Conservation (phyloP, 2,888 invertebrate genomes). For the Dioctria linearis region DNA sequence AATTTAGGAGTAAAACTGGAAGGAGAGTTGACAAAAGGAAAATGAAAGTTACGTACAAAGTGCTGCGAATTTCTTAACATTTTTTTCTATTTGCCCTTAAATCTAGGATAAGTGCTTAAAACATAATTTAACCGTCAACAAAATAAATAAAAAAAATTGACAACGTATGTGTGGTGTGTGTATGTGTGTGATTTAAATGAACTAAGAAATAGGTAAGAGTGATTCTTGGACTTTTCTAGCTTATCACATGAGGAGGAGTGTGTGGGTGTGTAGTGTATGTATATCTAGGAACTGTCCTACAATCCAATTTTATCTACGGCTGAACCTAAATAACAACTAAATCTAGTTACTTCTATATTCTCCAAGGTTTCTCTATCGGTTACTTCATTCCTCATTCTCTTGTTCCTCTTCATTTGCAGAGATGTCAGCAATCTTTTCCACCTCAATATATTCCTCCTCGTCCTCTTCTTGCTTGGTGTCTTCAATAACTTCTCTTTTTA, state of each 20-base stretch:
- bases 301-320: constrained; percentile 2
- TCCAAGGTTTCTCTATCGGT: not conserved
- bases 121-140: constrained; percentile 41
- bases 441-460: constrained; percentile 71
- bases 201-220: not conserved
- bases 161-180: constrained; percentile 16
- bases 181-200: constrained; percentile 1
- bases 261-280: not conserved
- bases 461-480: constrained; percentile 61
- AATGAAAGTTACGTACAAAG: not conserved
- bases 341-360: constrained; percentile 2
- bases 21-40: not conserved
- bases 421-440: constrained; percentile 67
- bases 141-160: constrained; percentile 46
- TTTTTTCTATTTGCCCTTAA: constrained; percentile 43
- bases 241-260: constrained; percentile 40
- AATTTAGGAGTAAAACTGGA: not conserved
- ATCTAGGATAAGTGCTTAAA: constrained; percentile 39
- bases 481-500: constrained; percentile 53
- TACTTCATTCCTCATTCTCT: not conserved
- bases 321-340: constrained; percentile 22
- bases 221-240: constrained; percentile 6
- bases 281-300: constrained; percentile 20
- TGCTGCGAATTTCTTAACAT: constrained; percentile 28
- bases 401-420: constrained; percentile 26